A percentile compares a stretch with the other conserved stretches of the same genome.
phyloP scores from a whole-genome alignment of 2,113 vertebrate species.

The Pagrus major region DNA sequence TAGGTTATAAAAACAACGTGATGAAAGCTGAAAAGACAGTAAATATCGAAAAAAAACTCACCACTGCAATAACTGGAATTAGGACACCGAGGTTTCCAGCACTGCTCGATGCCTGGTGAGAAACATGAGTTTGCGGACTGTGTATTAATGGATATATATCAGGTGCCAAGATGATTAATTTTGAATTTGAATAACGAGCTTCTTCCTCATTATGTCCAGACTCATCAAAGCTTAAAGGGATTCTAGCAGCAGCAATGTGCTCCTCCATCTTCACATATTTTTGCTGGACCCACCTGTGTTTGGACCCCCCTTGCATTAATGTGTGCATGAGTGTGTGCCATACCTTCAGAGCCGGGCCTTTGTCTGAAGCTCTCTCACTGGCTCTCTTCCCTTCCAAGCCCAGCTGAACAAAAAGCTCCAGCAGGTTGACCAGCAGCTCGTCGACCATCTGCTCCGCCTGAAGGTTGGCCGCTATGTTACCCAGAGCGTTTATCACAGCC shows the following conservation, averaged over 20 bases:
- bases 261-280: neutral
- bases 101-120: constrained; percentile 94
- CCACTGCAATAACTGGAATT: constrained; percentile 98
- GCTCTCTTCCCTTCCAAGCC: constrained; percentile 97
- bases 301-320: too few species aligned
- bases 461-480: constrained; percentile 97
- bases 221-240: too few species aligned
- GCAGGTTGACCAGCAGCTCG: constrained; percentile 96
- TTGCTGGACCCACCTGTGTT: too few species aligned
- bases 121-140: too few species aligned
- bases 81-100: constrained; percentile 97
- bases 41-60: constrained; percentile 77
- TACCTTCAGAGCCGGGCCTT: constrained; percentile 96
- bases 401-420: constrained; percentile 98
- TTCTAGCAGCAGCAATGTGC: neutral
- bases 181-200: too few species aligned
- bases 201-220: too few species aligned
- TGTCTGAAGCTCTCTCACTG: constrained; percentile 96
- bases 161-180: neutral
- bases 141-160: too few species aligned
- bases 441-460: constrained; percentile 96
- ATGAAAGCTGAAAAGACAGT: neutral
- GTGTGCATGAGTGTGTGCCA: too few species aligned
- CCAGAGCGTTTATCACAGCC: constrained; percentile 88
- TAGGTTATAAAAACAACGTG: too few species aligned